Conservation (phyloP, 2,888 invertebrate species). For the Venustoraphidia nigricollis region DNA sequence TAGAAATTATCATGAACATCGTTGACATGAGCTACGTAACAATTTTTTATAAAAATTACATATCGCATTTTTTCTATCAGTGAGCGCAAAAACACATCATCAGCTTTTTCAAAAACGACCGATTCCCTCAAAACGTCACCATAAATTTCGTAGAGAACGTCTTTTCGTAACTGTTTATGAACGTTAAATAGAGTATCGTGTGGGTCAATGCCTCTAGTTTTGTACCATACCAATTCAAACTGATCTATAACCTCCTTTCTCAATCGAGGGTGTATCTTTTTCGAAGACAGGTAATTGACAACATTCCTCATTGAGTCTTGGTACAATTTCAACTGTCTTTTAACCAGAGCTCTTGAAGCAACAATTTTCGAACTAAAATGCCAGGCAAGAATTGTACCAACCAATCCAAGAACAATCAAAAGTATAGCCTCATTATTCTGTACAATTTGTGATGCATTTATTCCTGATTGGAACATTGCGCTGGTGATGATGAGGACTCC, state of each 20-base stretch:
- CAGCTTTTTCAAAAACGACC: constrained; percentile 5
- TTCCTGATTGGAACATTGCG: too few species aligned
- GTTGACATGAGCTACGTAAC: constrained; percentile 11
- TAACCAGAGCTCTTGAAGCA: too few species aligned
- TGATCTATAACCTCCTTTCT: constrained; percentile 6
- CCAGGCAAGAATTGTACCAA: too few species aligned
- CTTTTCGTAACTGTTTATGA: constrained; percentile 7
- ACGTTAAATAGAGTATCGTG: constrained; percentile 4
- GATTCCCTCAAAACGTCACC: constrained; percentile 5
- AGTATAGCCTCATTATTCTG: too few species aligned
- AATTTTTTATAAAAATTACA: constrained; percentile 10
- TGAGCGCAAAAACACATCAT: constrained; percentile 8
- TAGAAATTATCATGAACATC: constrained; percentile 11
- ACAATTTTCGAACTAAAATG: too few species aligned
- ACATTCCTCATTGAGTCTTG: neutral
- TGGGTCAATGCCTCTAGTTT: constrained; percentile 4
- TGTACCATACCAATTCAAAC: constrained; percentile 8
- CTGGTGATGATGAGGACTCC: too few species aligned
- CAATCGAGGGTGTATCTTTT: constrained; percentile 4
- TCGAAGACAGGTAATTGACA: neutral
- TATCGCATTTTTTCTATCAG: constrained; percentile 7
- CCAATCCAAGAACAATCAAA: too few species aligned
- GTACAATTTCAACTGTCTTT: too few species aligned
- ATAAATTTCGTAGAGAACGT: constrained; percentile 9
- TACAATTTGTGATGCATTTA: too few species aligned